Percentiles rank a stretch among this genome's conserved stretches.
Evolutionary conservation across 2,888 invertebrate species (phyloP).

Genomic region (Ischnus inquisitorius): DNA sequence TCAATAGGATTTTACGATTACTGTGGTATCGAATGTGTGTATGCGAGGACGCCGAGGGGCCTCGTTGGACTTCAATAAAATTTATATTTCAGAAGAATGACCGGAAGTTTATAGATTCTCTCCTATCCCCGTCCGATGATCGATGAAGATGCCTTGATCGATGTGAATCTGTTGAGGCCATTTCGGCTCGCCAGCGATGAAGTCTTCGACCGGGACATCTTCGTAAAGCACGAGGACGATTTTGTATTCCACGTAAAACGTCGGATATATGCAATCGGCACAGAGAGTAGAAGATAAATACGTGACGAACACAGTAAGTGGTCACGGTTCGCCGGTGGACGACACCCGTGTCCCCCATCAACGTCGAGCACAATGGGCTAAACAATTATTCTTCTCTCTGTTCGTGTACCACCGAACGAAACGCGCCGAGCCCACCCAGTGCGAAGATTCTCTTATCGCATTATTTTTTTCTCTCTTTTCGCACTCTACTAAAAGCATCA

Average conservation of each 20-base stretch:
- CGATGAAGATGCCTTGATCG: conserved; percentile 39
- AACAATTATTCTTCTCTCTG: conserved; percentile 45
- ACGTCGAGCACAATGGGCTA: conserved; percentile 43
- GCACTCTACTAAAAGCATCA: conserved; percentile 32
- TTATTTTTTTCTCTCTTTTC: neutral
- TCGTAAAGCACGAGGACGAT: neutral
- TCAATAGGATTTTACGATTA: neutral
- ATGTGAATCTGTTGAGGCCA: conserved; percentile 31
- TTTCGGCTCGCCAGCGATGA: conserved; percentile 19
- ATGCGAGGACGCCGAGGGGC: conserved; percentile 38
- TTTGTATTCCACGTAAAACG: conserved; percentile 20
- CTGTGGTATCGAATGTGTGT: conserved; percentile 35
- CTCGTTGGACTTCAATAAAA: conserved; percentile 65
- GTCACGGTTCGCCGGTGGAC: conserved; percentile 52
- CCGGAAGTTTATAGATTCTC: conserved; percentile 37
- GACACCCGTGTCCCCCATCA: conserved; percentile 36
- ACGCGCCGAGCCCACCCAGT: conserved; percentile 34
- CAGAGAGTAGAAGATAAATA: neutral
- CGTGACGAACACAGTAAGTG: conserved; percentile 44
- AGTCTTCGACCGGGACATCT: conserved; percentile 8
- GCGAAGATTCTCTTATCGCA: neutral
- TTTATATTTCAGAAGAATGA: conserved; percentile 67
- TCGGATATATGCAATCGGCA: neutral
- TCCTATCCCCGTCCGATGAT: conserved; percentile 21
- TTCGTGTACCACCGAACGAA: conserved; percentile 10